Percentiles rank a stretch among this genome's conserved stretches.
Evolutionary conservation across 2,888 invertebrate genomes (phyloP).

Genomic region (Coelinius sp.): DNA sequence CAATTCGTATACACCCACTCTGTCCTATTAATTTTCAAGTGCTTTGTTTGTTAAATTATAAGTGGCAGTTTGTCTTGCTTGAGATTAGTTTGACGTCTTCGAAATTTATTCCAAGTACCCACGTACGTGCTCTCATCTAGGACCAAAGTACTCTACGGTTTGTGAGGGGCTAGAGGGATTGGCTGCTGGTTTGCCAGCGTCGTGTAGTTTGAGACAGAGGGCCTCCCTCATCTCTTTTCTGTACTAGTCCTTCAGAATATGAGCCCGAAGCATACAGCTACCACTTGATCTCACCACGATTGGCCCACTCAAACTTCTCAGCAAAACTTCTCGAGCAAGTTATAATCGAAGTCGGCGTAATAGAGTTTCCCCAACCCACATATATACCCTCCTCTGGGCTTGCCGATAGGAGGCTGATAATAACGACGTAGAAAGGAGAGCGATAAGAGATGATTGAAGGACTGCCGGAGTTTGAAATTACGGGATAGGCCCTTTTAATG

Average conservation of each 20-base stretch:
- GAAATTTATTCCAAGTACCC: constrained; percentile 22
- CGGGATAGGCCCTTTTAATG: constrained; percentile 4
- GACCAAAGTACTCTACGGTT: constrained; percentile 20
- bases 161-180: neutral
- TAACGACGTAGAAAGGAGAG: constrained; percentile 48
- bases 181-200: neutral
- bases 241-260: constrained; percentile 25
- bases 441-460: constrained; percentile 24
- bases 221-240: constrained; percentile 10
- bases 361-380: constrained; percentile 51
- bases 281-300: constrained; percentile 32
- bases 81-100: constrained; percentile 23
- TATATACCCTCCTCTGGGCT: neutral
- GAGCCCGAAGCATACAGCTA: constrained; percentile 42
- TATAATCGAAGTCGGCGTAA: constrained; percentile 64
- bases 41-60: constrained; percentile 25
- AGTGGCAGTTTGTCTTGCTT: constrained; percentile 29
- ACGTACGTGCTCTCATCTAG: constrained; percentile 20
- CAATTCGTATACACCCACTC: neutral
- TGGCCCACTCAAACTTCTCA: constrained; percentile 35
- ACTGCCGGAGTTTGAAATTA: constrained; percentile 13
- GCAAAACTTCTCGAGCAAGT: constrained; percentile 57
- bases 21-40: neutral
- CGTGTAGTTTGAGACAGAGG: constrained; percentile 1
- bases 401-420: constrained; percentile 59